A percentile compares a stretch with the other conserved stretches of the same genome.
phyloP scores from a whole-genome alignment of 1,140 invertebrate species.

The Brachionus angularis region DNA sequence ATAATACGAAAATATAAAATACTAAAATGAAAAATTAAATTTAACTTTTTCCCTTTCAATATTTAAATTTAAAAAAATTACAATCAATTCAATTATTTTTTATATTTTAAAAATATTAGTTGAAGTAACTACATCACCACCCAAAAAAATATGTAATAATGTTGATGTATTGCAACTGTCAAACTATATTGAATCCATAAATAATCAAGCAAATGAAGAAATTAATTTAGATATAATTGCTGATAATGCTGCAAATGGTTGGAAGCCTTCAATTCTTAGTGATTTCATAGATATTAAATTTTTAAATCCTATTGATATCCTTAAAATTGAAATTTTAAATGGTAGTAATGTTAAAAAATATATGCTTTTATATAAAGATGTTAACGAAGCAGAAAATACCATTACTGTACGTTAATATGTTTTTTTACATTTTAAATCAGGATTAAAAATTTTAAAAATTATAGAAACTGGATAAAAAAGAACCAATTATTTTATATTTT shows the following conservation, averaged over 20 bases:
- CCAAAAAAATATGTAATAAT: too few species aligned
- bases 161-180: background rate
- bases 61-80: too few species aligned
- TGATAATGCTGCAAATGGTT: background rate
- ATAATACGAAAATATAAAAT: too few species aligned
- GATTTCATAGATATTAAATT: constrained; percentile 16
- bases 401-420: background rate
- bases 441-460: too few species aligned
- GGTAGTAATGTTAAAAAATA: constrained; percentile 7
- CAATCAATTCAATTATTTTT: too few species aligned
- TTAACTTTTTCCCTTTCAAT: too few species aligned
- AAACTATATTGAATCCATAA: background rate
- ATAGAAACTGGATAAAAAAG: background rate
- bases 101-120: too few species aligned
- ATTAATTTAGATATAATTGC: background rate
- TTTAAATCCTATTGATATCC: background rate
- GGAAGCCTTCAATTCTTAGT: background rate
- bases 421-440: background rate
- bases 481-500: background rate
- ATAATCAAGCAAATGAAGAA: constrained; percentile 6
- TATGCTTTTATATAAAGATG: background rate
- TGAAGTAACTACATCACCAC: too few species aligned
- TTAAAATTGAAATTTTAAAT: background rate
- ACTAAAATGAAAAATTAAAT: too few species aligned
- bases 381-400: background rate